A percentile compares a stretch with the other conserved stretches of the same genome.
Conservation (phyloP, 35 echinoderm and acorn worm genomes). For the Acanthaster planci region DNA sequence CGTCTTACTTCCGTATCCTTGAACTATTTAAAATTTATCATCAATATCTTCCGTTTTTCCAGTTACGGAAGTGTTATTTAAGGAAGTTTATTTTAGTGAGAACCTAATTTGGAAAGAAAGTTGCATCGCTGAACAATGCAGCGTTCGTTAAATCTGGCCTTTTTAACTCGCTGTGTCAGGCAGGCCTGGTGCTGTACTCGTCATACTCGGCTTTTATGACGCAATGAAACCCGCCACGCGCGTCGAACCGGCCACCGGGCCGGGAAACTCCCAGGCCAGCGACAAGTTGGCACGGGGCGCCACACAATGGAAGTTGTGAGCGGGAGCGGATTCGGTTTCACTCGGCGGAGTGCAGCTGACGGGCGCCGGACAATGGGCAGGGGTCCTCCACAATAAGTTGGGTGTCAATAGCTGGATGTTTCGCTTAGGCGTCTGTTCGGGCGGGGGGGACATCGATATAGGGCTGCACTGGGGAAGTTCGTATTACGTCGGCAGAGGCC, state of each 20-base stretch:
- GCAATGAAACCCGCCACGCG: not conserved
- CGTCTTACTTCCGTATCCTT: no score
- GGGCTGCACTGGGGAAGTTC: not conserved
- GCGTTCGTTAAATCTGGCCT: not conserved
- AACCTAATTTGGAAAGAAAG: slow-evolving; percentile 5
- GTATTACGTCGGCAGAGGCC: not conserved
- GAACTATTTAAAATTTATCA: not conserved
- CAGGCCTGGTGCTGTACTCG: not conserved
- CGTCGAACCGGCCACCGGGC: not conserved
- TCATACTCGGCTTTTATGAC: slow-evolving; percentile 1
- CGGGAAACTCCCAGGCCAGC: not conserved
- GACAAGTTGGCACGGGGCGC: not conserved
- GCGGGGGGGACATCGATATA: slow-evolving; percentile 13
- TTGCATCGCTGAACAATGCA: not conserved
- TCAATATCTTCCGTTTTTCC: slow-evolving; percentile 6
- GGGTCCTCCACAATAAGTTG: not conserved
- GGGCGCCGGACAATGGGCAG: not conserved
- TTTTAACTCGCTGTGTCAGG: not conserved
- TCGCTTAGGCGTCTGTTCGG: not conserved
- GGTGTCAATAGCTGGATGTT: slow-evolving; percentile 19
- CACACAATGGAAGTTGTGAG: slow-evolving; percentile 1
- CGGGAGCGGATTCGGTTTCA: slow-evolving; percentile 11
- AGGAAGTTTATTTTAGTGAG: not conserved
- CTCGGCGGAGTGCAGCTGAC: not conserved
- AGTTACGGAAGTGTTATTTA: slow-evolving; percentile 18